Base-by-base conservation (phyloP, 2,797 vertebrate species). In the Serranus cabrilla region DNA sequence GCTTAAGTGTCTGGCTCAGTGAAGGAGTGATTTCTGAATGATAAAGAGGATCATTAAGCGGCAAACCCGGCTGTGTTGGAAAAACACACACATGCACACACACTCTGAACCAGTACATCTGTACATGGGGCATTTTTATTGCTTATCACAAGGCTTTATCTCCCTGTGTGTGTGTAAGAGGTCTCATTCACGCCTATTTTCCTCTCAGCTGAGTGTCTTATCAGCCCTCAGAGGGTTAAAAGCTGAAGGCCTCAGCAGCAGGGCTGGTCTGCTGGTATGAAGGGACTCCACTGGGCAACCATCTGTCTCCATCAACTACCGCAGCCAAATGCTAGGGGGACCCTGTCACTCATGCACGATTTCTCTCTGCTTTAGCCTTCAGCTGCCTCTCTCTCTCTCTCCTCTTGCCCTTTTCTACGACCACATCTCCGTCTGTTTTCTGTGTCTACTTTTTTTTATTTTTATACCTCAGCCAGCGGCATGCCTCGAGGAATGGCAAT, bases 251-350 rank as follows among this genome's bases (percentile, higher is more conserved):
- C 89, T 68, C 55, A 52, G 84, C 80, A 87, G 78, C 54, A 5
- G 72, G 66, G 50, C 78, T 72, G 76, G 58, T 91, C 82, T 83
- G 78, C 82, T 87, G 80, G 63, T 83, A 87, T 81, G 81, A 84
- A 66, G 80, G 60, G 75, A 85, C 82, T 86, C 88, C 80, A 76
- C 88, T 72, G 85, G 84, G 91, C 86, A 83, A 47, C 89, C 91
- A 88, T 93, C 90, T 92, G 92, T 88, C 86, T 86, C 68, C 55
- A 80, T 86, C 74, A 58, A 37, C 60, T 11, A 39, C 72, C 12
- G 31, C 64, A 50, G 86, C 89, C 84, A 87, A 85, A 76, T 66
- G 75, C 73, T 61, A 5, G 61, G 81, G 78, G 77, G 82, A 82
- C 62, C 79, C 74, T 86, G 81, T 76, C 81, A 85, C 70, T 83